Evolutionary conservation across 2,113 vertebrate genomes (phyloP).

Genomic region (Arvicanthis niloticus): DNA sequence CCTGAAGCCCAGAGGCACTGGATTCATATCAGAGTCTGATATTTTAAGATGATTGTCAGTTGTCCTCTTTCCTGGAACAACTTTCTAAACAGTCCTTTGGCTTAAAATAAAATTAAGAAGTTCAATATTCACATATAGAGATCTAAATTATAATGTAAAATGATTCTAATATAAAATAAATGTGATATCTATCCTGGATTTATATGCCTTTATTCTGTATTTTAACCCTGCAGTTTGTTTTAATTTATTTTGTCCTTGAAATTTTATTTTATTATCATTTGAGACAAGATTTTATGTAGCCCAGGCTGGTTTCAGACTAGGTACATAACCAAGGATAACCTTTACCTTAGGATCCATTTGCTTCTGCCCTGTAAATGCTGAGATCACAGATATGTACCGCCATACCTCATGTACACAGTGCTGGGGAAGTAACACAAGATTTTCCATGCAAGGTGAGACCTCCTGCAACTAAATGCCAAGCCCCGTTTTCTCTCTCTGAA

Average conservation of each 20-base stretch:
- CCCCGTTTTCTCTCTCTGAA: background rate
- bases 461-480: background rate
- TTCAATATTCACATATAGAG: background rate
- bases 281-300: background rate
- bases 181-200: background rate
- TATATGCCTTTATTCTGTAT: conserved; percentile 14
- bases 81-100: conserved; percentile 3
- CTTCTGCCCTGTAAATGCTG: background rate
- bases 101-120: background rate
- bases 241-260: background rate
- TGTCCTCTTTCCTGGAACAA: conserved; percentile 29
- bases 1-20: background rate
- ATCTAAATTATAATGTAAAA: background rate
- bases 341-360: too few relatives aligned
- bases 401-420: too few relatives aligned
- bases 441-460: background rate
- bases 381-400: background rate
- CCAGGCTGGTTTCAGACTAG: background rate
- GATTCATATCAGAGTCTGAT: background rate
- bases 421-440: too few relatives aligned
- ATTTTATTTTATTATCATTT: background rate
- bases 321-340: background rate
- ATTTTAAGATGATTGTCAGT: conserved; percentile 37
- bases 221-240: background rate
- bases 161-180: background rate